Percentiles rank a stretch among this genome's conserved stretches.
Conservation (phyloP, 2,888 invertebrate species). For the Aelia acuminata region DNA sequence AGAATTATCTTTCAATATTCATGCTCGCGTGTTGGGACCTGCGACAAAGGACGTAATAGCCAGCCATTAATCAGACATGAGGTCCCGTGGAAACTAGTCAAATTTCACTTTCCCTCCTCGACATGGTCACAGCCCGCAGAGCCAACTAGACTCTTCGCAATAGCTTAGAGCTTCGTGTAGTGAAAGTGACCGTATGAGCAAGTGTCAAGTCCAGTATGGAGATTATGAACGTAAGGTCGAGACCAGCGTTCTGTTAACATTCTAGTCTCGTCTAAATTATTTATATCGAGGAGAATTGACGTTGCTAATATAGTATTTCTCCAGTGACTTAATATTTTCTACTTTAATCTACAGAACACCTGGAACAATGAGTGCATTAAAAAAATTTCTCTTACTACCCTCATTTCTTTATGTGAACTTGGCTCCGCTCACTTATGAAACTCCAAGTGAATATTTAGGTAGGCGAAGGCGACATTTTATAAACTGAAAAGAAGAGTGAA, state of each 20-base stretch:
- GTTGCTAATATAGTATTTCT: too few relatives aligned
- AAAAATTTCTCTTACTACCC: too few relatives aligned
- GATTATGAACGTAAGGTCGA: not conserved
- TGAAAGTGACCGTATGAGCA: conserved; percentile 15
- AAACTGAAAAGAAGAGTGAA: too few relatives aligned
- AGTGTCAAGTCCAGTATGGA: not conserved
- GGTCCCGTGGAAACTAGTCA: conserved; percentile 6
- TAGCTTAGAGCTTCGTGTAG: not conserved
- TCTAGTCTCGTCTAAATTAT: too few relatives aligned
- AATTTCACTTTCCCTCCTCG: conserved; percentile 28
- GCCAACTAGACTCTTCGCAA: not conserved
- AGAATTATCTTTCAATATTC: not conserved
- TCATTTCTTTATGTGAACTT: too few relatives aligned
- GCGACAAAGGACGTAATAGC: conserved; percentile 2
- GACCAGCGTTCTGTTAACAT: not conserved
- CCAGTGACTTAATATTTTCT: too few relatives aligned
- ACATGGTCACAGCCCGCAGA: not conserved
- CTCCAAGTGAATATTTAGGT: too few relatives aligned
- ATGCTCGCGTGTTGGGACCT: conserved; percentile 5
- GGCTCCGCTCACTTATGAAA: too few relatives aligned
- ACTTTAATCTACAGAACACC: too few relatives aligned
- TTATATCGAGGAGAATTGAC: too few relatives aligned
- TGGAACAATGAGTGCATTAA: too few relatives aligned
- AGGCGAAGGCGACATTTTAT: too few relatives aligned
- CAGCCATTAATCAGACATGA: conserved; percentile 5